Percentiles rank a stretch among this genome's conserved stretches.
phyloP scores from a whole-genome alignment of 2,888 invertebrate genomes.

The Lumbricus terrestris region DNA sequence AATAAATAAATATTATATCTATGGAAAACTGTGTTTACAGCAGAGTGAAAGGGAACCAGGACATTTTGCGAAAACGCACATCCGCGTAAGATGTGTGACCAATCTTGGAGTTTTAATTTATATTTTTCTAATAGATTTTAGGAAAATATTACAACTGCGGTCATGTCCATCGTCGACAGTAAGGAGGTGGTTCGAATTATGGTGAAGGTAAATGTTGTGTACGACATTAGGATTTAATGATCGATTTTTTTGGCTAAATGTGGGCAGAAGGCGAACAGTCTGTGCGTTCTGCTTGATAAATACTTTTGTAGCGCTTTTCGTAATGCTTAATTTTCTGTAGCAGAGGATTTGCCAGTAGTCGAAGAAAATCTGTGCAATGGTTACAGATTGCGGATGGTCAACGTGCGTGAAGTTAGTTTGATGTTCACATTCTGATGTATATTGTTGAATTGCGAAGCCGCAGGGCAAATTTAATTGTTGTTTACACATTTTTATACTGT shows the following conservation, averaged over 20 bases:
- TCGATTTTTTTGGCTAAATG: background rate
- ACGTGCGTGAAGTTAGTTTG: too few species aligned
- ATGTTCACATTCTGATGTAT: background rate
- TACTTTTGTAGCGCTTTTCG: background rate
- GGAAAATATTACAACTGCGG: background rate
- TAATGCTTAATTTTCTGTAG: background rate
- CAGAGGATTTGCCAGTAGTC: background rate
- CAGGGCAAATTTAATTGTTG: background rate
- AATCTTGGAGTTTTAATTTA: background rate
- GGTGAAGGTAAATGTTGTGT: conserved; percentile 21
- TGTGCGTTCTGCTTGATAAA: background rate
- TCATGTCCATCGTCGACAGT: conserved; percentile 5
- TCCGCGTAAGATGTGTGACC: background rate
- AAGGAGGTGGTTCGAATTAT: conserved; percentile 30
- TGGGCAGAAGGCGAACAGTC: background rate
- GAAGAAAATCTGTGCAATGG: background rate
- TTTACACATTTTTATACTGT: background rate
- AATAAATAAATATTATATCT: too few species aligned
- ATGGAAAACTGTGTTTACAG: too few species aligned
- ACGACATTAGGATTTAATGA: background rate
- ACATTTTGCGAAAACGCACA: background rate
- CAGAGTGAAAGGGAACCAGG: background rate
- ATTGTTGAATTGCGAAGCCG: background rate
- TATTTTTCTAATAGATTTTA: background rate
- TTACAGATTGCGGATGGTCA: background rate